Percentiles rank a stretch among this genome's conserved stretches.
Conservation (phyloP, 2,797 vertebrate species). For the Pangasius krempfi region DNA sequence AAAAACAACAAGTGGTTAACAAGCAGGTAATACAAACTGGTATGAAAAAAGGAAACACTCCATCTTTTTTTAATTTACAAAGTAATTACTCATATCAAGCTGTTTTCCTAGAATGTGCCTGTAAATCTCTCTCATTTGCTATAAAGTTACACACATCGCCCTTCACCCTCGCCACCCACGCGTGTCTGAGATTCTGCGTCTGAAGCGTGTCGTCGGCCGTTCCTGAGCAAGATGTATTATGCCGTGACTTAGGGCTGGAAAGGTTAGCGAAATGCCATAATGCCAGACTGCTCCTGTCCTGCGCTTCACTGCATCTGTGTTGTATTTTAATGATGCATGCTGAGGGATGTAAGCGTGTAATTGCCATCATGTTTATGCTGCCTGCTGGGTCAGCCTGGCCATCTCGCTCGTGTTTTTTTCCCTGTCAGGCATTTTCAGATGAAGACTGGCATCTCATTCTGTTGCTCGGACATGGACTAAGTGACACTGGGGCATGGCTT, state of each 20-base stretch:
- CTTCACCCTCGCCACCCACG: neutral
- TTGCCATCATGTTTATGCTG: constrained; percentile 52
- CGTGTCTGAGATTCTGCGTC: neutral
- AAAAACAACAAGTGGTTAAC: neutral
- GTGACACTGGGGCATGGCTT: neutral
- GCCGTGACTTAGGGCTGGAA: constrained; percentile 50
- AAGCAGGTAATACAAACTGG: neutral
- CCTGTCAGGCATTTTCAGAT: constrained; percentile 16
- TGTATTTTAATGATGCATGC: constrained; percentile 48
- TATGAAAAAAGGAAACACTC: neutral
- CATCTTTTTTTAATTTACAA: neutral
- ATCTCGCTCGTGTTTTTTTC: constrained; percentile 7
- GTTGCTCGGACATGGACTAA: constrained; percentile 17
- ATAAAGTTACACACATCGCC: neutral
- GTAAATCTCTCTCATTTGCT: neutral
- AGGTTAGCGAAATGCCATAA: constrained; percentile 62
- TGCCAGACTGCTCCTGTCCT: constrained; percentile 65
- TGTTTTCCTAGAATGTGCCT: neutral
- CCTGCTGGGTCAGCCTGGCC: constrained; percentile 21
- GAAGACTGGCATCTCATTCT: constrained; percentile 39
- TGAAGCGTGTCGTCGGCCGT: neutral
- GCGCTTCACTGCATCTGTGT: constrained; percentile 56
- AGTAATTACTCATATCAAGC: neutral
- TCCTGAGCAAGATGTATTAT: constrained; percentile 66
- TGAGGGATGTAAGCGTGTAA: constrained; percentile 67